Evolutionary conservation across 2,888 invertebrate species (phyloP).

Genomic region (Drosophila colorata): DNA sequence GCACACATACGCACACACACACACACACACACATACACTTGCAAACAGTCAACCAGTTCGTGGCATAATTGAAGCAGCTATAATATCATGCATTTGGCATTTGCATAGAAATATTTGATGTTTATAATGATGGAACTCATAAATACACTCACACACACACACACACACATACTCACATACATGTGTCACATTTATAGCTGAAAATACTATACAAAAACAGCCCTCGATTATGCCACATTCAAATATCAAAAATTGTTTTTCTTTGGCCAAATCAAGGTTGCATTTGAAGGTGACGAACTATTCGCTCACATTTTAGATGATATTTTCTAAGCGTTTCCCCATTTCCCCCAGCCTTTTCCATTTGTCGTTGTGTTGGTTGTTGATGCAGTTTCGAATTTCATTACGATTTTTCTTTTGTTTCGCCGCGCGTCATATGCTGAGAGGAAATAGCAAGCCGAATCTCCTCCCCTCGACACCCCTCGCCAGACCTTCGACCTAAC

Average conservation of each 20-base stretch:
- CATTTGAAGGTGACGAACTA: constrained; percentile 31
- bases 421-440: constrained; percentile 33
- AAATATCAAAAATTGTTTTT: constrained; percentile 30
- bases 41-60: constrained; percentile 11
- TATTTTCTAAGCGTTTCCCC: constrained; percentile 50
- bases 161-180: neutral
- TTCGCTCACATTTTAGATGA: constrained; percentile 58
- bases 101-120: constrained; percentile 42
- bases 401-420: constrained; percentile 71
- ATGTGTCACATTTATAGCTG: constrained; percentile 5
- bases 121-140: constrained; percentile 22
- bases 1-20: constrained; percentile 20
- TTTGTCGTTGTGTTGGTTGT: constrained; percentile 28
- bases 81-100: constrained; percentile 20
- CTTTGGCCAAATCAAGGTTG: constrained; percentile 49
- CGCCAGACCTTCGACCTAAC: neutral
- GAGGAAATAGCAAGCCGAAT: constrained; percentile 53
- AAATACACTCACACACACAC: neutral
- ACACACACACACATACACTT: constrained; percentile 11
- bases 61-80: constrained; percentile 20
- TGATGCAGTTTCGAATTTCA: constrained; percentile 70
- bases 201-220: constrained; percentile 9
- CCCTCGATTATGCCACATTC: constrained; percentile 18
- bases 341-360: neutral
- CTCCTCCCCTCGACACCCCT: neutral